Percentiles rank a stretch among this genome's conserved stretches.
Evolutionary conservation across 2,888 invertebrate genomes (phyloP).

Genomic region (Megastigmus dorsalis): DNA sequence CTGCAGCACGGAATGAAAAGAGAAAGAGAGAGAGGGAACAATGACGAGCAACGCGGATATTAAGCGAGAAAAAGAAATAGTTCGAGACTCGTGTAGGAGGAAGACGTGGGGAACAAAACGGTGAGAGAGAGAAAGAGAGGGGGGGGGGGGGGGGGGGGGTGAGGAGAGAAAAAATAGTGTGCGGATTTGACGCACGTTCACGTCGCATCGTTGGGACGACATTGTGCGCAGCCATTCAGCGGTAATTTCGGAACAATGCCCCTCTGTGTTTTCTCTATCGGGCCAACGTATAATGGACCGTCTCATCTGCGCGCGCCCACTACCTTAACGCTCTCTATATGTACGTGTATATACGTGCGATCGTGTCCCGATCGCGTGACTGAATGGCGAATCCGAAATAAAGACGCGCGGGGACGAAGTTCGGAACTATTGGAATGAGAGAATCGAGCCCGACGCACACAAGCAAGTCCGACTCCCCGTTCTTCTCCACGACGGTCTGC

Average conservation of each 20-base stretch:
- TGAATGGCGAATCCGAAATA: conserved; percentile 14
- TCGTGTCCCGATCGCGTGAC: background rate
- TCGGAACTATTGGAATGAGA: background rate
- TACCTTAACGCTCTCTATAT: background rate
- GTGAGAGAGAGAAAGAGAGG: background rate
- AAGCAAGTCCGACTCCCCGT: too few species aligned
- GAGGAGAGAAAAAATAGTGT: background rate
- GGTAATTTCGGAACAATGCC: conserved; percentile 37
- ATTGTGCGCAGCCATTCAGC: conserved; percentile 12
- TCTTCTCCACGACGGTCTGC: too few species aligned
- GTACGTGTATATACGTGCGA: background rate
- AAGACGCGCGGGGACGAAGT: background rate
- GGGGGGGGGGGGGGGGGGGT: too few species aligned
- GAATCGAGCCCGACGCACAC: background rate
- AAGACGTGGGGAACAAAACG: background rate
- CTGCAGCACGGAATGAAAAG: too few species aligned
- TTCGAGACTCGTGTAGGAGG: conserved; percentile 14
- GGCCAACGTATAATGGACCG: conserved; percentile 6
- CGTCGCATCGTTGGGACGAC: background rate
- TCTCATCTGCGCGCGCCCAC: background rate
- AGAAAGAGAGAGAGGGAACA: background rate
- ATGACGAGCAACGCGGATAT: conserved; percentile 33
- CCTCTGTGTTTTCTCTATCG: conserved; percentile 7
- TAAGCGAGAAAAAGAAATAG: conserved; percentile 46
- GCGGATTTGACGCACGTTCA: conserved; percentile 21